Conservation (phyloP, 2,113 vertebrate genomes). For the Setophaga coronata region DNA sequence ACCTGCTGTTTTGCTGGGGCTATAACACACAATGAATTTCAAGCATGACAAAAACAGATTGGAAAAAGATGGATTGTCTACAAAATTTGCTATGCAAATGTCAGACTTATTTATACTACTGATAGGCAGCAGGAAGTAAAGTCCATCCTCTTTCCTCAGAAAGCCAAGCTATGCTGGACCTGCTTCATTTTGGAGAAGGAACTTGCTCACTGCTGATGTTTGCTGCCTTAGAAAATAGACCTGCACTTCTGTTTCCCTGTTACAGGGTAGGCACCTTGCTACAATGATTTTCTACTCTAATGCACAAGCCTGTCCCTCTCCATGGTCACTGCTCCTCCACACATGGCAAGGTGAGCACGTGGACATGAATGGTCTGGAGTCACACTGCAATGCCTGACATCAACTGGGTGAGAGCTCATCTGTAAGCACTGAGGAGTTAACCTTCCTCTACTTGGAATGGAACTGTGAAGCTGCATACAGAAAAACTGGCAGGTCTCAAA, state of each 20-base stretch:
- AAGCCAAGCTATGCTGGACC: background rate
- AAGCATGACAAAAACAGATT: background rate
- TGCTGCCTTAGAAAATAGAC: fast-evolving
- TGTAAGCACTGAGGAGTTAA: background rate
- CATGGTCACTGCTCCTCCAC: background rate
- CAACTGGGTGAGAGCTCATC: background rate
- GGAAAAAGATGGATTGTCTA: background rate
- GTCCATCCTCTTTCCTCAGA: background rate
- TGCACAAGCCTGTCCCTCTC: background rate
- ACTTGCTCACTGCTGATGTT: background rate
- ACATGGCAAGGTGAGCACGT: fast-evolving
- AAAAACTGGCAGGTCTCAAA: background rate
- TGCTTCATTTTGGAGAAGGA: background rate
- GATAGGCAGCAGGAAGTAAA: background rate
- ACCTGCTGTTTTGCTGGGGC: background rate
- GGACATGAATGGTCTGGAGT: background rate
- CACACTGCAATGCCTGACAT: background rate
- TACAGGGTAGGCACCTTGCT: background rate
- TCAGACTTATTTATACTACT: background rate
- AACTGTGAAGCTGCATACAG: background rate
- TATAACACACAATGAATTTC: background rate
- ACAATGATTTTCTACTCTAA: background rate
- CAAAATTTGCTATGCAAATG: background rate
- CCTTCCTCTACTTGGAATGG: background rate
- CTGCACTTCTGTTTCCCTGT: background rate